A percentile compares a stretch with the other conserved stretches of the same genome.
These are phyloP conservation scores for Pedionomus torquatus DNA, from an alignment of 2,113 vertebrate genomes.

Conservation along the genomic window DNA sequence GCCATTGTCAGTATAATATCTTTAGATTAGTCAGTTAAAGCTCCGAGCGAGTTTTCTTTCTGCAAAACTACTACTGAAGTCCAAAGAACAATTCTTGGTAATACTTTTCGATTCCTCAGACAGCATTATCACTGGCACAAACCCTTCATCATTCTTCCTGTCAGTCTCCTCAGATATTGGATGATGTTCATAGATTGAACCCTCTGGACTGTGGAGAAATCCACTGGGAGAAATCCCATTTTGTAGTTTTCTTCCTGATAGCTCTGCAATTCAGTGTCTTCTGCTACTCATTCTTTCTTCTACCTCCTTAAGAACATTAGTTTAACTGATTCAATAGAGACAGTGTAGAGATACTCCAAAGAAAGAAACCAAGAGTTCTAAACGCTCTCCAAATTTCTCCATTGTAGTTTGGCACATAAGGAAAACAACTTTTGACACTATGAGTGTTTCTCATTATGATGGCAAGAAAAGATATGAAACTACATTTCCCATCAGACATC, in stretches of 20 bases:
- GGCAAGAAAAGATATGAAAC: not conserved
- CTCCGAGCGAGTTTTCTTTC: not conserved
- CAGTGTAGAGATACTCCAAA: not conserved
- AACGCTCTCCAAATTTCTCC: not conserved
- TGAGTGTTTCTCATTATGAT: not conserved
- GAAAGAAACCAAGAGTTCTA: conserved; percentile 24
- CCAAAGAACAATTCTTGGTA: not conserved
- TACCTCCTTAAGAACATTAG: not conserved
- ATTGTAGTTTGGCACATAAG: not conserved
- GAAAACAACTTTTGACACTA: not conserved
- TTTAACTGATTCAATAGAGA: not conserved
- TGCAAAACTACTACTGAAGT: not conserved
- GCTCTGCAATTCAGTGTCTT: not conserved
- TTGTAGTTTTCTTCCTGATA: not conserved
- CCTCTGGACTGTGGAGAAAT: not conserved
- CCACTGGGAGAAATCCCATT: not conserved
- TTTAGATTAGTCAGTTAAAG: not conserved
- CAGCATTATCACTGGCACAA: not conserved
- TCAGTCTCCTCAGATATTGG: not conserved
- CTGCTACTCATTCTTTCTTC: not conserved
- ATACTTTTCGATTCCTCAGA: not conserved
- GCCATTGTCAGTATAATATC: not conserved
- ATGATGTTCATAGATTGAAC: not conserved
- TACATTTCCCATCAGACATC: not conserved
- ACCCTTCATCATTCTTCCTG: not conserved